Percentiles rank a stretch among this genome's conserved stretches.
Evolutionary conservation across 2,797 vertebrate species (phyloP).

Genomic region (Acridotheres tristis): DNA sequence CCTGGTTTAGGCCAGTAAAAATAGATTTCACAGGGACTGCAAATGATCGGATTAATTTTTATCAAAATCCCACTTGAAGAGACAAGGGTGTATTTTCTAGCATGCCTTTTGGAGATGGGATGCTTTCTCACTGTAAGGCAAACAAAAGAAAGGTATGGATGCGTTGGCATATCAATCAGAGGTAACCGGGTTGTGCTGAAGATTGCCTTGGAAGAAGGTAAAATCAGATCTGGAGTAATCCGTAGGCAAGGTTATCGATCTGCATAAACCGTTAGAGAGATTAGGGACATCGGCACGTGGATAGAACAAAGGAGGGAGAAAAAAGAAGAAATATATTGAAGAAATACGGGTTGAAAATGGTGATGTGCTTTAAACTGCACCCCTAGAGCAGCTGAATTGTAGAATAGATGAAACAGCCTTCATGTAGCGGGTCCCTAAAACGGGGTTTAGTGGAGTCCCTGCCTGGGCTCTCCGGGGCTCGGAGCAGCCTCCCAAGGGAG

Average conservation of each 20-base stretch:
- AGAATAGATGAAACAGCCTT: background rate
- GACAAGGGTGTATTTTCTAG: background rate
- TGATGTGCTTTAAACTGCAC: background rate
- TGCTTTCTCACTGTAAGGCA: background rate
- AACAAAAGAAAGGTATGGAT: conserved; percentile 32
- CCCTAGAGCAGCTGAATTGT: background rate
- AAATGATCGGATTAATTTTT: background rate
- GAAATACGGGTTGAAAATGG: background rate
- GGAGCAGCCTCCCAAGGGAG: background rate
- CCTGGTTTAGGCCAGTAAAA: background rate
- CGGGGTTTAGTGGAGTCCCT: fast-evolving
- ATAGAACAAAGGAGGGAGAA: conserved; percentile 6
- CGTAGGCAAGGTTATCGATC: background rate
- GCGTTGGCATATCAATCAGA: background rate
- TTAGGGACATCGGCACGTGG: background rate
- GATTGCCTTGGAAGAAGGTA: background rate
- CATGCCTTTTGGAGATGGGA: background rate
- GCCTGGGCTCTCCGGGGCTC: background rate
- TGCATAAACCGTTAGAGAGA: background rate
- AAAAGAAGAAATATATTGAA: background rate
- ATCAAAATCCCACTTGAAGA: background rate
- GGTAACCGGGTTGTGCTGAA: background rate
- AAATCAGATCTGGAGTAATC: background rate
- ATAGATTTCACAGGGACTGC: background rate
- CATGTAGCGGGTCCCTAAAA: background rate